Base-by-base conservation (phyloP, 2,797 vertebrate genomes). In the Gymnocypris eckloni region DNA sequence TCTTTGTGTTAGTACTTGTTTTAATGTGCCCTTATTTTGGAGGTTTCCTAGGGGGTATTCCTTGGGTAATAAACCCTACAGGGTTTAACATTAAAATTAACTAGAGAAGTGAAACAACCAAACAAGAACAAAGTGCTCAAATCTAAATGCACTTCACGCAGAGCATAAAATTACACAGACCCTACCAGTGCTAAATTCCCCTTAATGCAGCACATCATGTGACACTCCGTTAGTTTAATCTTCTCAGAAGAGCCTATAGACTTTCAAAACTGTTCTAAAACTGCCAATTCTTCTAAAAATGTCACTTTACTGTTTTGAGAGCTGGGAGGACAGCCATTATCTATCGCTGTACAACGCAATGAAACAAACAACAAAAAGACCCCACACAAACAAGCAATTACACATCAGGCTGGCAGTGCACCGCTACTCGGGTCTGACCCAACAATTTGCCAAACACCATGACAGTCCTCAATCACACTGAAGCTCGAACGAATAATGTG, bases 321-420 rank as follows among this genome's bases (percentile, higher is more conserved):
- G 20, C 79, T 77, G 18, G 33, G 77, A 85, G 72, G 39, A 72
- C 69, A 79, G 75, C 73, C 69, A 82, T 85, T 84, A 88, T 85
- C 45, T 45, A 72, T 72, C 28, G 52, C 61, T 78, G 82, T 28
- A 66, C 66, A 50, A 75, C 43, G 56, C 56, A 61, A 56, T 54
- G 28, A 66, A 73, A 56, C 16, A 78, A 48, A 66, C 70, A 11
- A 71, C 66, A 83, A 22, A 79, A 86, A 12, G 33, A 18, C 33
- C 73, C 52, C 76, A 69, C 69, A 83, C 52, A 86, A 83, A 67
- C 82, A 81, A 75, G 39, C 28, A 72, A 67, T 88, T 88, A 59
- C 72, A 39, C 67, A 67, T 69, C 82, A 70, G 69, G 37, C 81
- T 83, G 75, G 48, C 81, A 86, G 61, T 69, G 56, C 41, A 50